phyloP scores from a whole-genome alignment of 2,113 vertebrate species.

The Calonectris borealis region DNA sequence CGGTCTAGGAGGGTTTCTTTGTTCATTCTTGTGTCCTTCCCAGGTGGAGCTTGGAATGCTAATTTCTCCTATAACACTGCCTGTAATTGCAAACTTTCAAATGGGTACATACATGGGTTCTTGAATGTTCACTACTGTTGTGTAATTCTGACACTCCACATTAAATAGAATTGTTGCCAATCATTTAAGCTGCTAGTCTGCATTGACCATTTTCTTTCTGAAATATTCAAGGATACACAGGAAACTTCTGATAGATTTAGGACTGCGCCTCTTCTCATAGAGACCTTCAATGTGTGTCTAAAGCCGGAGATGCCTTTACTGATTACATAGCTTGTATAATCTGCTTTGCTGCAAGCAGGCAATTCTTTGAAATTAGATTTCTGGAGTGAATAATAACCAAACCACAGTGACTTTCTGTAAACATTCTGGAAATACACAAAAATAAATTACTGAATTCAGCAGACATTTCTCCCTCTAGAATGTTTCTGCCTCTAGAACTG shows the following conservation, averaged over 20 bases:
- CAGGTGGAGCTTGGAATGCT: neutral
- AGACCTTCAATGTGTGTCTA: neutral
- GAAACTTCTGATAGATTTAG: neutral
- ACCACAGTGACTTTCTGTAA: neutral
- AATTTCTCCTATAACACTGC: neutral
- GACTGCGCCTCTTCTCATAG: neutral
- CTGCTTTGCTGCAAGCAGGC: neutral
- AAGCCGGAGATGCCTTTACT: neutral
- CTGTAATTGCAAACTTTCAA: neutral
- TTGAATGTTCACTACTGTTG: neutral
- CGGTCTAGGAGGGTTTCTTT: neutral
- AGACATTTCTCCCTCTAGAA: neutral
- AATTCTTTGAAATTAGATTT: neutral
- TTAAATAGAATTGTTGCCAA: neutral
- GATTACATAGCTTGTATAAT: neutral
- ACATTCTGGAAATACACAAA: neutral
- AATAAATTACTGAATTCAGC: neutral
- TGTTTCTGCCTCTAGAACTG: neutral
- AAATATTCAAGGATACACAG: neutral
- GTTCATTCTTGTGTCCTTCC: neutral
- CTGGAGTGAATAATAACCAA: neutral
- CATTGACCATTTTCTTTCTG: neutral
- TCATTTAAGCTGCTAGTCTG: neutral
- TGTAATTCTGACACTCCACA: fast-evolving
- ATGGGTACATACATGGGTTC: neutral